phyloP scores from a whole-genome alignment of 2,888 invertebrate genomes.

The Sympetrum striolatum region DNA sequence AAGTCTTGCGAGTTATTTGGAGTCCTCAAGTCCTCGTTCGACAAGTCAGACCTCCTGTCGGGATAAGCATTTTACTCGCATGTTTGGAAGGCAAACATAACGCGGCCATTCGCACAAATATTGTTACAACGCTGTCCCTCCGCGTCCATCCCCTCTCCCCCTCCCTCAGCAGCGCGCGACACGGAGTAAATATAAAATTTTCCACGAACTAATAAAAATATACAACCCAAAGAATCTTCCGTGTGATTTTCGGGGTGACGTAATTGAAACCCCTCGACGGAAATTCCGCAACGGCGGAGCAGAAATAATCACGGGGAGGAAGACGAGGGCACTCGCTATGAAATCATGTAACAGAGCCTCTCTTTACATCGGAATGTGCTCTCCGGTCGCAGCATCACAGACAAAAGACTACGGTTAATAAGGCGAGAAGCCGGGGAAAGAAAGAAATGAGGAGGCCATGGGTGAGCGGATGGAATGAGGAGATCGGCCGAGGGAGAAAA shows the following conservation, averaged over 20 bases:
- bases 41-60: neutral
- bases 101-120: neutral
- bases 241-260: neutral
- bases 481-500: neutral
- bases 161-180: neutral
- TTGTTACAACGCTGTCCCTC: neutral
- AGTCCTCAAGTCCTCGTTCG: neutral
- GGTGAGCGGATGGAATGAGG: neutral
- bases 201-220: neutral
- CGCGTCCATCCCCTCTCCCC: neutral
- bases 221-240: neutral
- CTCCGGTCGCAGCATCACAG: neutral
- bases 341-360: neutral
- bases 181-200: neutral
- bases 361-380: neutral
- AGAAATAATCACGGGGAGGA: neutral
- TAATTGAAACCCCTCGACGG: neutral
- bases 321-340: neutral
- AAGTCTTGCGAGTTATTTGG: no score
- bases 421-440: neutral
- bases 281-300: neutral
- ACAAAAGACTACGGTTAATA: conserved; percentile 12
- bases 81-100: neutral
- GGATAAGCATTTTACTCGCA: neutral
- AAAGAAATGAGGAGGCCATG: neutral